Conservation (phyloP, 2,888 invertebrate genomes). For the Acanthoscelides obtectus region DNA sequence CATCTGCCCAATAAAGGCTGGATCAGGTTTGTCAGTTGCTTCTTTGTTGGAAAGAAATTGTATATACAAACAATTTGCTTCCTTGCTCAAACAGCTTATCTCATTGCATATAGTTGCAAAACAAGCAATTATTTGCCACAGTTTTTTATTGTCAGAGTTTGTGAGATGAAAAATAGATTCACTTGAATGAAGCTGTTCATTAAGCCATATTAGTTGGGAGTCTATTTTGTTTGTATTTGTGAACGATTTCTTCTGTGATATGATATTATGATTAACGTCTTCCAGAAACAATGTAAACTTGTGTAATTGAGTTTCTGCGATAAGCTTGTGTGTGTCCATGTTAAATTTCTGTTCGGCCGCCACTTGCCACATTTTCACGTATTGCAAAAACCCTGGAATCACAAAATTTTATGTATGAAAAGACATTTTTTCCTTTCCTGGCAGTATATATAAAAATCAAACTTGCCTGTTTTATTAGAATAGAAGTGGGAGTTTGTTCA, state of each 20-base stretch:
- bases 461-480: no score
- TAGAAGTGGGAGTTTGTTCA: no score
- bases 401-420: no score
- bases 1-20: conserved; percentile 49
- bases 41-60: conserved; percentile 66
- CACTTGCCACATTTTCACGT: conserved; percentile 40
- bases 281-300: conserved; percentile 54
- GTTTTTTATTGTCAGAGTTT: conserved; percentile 76
- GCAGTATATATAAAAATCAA: no score
- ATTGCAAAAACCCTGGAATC: no score
- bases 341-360: conserved; percentile 42
- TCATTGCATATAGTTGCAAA: conserved; percentile 77
- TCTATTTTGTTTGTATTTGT: conserved; percentile 28
- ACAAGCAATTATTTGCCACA: conserved; percentile 75
- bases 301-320: conserved; percentile 52
- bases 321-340: conserved; percentile 47
- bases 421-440: no score
- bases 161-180: conserved; percentile 64
- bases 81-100: conserved; percentile 61
- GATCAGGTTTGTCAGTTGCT: conserved; percentile 41
- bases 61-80: conserved; percentile 61
- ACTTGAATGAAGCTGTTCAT: conserved; percentile 50
- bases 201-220: conserved; percentile 26
- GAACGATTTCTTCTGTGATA: conserved; percentile 38
- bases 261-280: conserved; percentile 41